Conservation (phyloP, 2,113 vertebrate species). For the Spilogale gracilis region DNA sequence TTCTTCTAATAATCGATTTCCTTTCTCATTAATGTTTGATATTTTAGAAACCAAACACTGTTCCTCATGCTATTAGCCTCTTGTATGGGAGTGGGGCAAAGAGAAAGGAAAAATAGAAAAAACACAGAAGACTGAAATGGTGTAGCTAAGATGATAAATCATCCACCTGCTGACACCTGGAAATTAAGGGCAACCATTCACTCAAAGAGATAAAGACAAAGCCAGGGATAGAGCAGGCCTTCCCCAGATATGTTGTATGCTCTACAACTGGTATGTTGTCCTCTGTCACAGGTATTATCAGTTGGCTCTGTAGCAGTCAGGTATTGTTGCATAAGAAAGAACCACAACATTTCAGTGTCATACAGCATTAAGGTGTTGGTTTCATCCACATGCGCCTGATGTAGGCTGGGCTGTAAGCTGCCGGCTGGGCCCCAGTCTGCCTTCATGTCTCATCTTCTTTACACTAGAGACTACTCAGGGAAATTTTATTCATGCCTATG, state of each 20-base stretch:
- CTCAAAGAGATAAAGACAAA: background rate
- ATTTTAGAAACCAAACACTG: constrained; percentile 61
- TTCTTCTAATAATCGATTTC: constrained; percentile 63
- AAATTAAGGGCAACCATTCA: constrained; percentile 23
- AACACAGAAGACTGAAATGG: constrained; percentile 35
- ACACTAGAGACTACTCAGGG: background rate
- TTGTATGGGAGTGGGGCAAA: constrained; percentile 15
- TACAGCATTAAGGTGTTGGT: background rate
- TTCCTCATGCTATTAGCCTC: constrained; percentile 43
- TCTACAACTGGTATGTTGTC: background rate
- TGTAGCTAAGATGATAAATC: constrained; percentile 10
- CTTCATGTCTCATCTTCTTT: background rate
- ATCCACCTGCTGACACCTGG: background rate
- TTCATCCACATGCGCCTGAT: background rate
- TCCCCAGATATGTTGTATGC: background rate
- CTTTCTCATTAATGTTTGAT: constrained; percentile 60
- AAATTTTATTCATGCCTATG: background rate
- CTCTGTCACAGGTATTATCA: background rate
- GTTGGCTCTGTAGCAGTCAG: background rate
- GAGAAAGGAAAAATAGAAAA: constrained; percentile 37
- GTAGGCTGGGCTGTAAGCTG: background rate
- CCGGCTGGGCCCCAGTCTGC: background rate
- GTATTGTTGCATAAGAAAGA: background rate
- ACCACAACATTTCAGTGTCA: background rate
- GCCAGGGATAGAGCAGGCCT: background rate